These are phyloP conservation scores for Marmota flaviventris DNA, from an alignment of 2,113 vertebrate genomes.

Conservation along the genomic window DNA sequence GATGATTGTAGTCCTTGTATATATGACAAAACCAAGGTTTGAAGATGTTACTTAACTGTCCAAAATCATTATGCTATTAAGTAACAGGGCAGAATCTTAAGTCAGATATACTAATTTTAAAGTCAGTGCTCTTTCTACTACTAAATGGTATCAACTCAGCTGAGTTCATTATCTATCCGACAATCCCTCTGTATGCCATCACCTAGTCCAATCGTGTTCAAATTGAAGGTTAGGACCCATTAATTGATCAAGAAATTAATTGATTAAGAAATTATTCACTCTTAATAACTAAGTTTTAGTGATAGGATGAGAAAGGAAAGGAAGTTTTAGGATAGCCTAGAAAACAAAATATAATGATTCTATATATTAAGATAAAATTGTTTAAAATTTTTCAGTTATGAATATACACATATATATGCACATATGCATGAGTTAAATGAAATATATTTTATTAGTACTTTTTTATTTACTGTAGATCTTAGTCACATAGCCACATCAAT, in stretches of 20 bases:
- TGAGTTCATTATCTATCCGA: not conserved
- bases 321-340: not conserved
- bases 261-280: not conserved
- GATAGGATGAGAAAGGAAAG: not conserved
- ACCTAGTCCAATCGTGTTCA: not conserved
- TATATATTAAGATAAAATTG: not conserved
- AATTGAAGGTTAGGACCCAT: not conserved
- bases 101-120: not conserved
- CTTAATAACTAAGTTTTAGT: not conserved
- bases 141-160: not conserved
- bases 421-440: not conserved
- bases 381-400: not conserved
- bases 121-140: not conserved
- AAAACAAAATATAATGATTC: not conserved
- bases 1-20: not conserved
- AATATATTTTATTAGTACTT: not conserved
- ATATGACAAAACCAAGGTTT: not conserved
- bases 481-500: too few relatives aligned
- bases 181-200: not conserved
- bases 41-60: not conserved
- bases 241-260: not conserved
- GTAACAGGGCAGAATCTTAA: not conserved
- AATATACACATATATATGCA: not conserved
- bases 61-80: not conserved
- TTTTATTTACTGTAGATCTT: not conserved